phyloP scores from a whole-genome alignment of 2,113 vertebrate species.

The Rousettus leschenaultii region DNA sequence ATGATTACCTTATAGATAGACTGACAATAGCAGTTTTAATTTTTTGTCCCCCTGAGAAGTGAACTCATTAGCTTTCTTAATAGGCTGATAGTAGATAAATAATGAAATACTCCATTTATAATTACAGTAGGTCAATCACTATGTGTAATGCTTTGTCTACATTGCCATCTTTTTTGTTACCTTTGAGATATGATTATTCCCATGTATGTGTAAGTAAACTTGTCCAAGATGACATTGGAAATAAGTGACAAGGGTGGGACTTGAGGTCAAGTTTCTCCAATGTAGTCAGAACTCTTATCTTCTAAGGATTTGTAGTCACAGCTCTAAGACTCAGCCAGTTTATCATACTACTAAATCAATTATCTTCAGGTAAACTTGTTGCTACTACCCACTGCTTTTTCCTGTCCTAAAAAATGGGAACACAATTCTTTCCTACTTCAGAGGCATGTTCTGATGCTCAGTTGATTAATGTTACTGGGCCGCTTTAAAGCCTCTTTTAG shows the following conservation, averaged over 20 bases:
- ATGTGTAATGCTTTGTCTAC: background rate
- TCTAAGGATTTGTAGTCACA: background rate
- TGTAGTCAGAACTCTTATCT: background rate
- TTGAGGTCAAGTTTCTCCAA: background rate
- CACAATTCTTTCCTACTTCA: background rate
- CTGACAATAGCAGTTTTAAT: background rate
- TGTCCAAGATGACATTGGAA: background rate
- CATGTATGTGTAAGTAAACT: background rate
- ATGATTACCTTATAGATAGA: background rate
- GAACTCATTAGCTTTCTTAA: background rate
- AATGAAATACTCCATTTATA: background rate
- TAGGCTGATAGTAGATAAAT: background rate
- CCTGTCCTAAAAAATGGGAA: background rate
- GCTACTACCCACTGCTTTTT: background rate
- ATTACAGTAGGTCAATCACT: background rate
- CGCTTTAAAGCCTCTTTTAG: background rate
- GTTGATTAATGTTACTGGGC: background rate
- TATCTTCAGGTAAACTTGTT: background rate
- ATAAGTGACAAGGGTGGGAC: background rate
- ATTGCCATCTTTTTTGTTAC: background rate
- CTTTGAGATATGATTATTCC: background rate
- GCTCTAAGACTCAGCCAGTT: background rate
- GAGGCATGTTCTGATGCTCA: background rate
- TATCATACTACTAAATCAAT: background rate
- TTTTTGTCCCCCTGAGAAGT: background rate